Conservation (phyloP, 2,797 vertebrate species). For the Bufotes viridis region DNA sequence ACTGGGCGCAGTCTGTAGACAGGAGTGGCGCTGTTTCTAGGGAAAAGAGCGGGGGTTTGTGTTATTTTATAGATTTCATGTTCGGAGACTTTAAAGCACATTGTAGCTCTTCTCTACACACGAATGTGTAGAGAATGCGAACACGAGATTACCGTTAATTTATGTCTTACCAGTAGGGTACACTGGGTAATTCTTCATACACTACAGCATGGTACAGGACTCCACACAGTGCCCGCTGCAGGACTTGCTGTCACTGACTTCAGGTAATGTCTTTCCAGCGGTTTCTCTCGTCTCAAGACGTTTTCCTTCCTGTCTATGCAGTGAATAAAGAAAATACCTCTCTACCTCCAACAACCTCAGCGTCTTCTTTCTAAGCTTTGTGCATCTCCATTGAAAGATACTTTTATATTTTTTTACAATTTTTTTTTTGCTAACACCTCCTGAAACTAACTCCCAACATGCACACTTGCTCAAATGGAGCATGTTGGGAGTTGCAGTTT, state of each 20-base stretch:
- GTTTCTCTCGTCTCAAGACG: not conserved
- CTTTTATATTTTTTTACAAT: no score
- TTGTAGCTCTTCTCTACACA: not conserved
- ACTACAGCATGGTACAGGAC: not conserved
- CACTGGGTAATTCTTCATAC: slow-evolving; percentile 1
- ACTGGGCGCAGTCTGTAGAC: not conserved
- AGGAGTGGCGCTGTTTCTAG: not conserved
- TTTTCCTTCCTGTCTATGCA: slow-evolving; percentile 66
- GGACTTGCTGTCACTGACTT: not conserved
- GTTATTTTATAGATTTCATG: not conserved
- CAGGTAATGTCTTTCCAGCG: not conserved
- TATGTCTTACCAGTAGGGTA: not conserved
- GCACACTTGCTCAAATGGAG: no score
- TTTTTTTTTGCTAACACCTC: no score
- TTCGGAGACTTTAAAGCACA: not conserved
- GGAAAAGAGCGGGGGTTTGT: no score
- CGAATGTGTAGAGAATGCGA: not conserved
- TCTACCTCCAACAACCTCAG: slow-evolving; percentile 66
- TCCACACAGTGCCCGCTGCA: not conserved
- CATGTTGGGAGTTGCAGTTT: no score
- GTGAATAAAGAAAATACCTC: slow-evolving; percentile 70
- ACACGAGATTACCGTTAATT: not conserved
- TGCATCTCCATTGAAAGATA: no score
- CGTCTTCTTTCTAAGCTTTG: not conserved
- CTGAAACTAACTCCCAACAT: no score